phyloP scores from a whole-genome alignment of 2,113 vertebrate genomes.

The Ginglymostoma cirratum region DNA sequence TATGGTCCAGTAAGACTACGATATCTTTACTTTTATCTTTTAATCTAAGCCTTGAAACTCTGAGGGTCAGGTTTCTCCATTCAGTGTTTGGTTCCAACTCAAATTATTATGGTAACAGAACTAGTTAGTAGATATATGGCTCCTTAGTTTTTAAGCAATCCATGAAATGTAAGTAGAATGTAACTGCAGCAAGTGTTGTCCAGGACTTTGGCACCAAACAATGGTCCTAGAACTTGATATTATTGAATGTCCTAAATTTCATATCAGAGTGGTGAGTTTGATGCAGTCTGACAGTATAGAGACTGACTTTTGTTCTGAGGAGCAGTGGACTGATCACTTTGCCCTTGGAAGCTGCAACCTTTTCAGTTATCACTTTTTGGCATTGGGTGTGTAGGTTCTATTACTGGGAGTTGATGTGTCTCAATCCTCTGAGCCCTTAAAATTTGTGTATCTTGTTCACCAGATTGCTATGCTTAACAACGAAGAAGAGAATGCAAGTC shows the following conservation, averaged over 20 bases:
- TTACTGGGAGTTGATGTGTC: conserved; percentile 41
- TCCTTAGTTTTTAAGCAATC: background rate
- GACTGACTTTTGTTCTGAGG: background rate
- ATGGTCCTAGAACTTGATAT: background rate
- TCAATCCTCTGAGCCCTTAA: conserved; percentile 38
- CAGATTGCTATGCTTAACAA: background rate
- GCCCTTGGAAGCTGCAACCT: background rate
- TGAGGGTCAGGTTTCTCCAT: background rate
- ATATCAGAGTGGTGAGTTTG: background rate
- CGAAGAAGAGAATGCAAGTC: background rate
- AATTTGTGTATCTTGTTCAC: background rate
- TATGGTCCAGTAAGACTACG: no score
- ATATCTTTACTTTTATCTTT: no score
- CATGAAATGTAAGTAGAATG: background rate
- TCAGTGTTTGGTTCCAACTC: background rate
- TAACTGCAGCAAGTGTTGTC: background rate
- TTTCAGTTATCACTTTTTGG: background rate
- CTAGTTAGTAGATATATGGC: background rate
- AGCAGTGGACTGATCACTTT: background rate
- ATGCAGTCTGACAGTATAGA: background rate
- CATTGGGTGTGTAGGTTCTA: background rate
- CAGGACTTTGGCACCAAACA: background rate
- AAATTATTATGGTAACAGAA: background rate
- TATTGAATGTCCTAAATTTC: background rate
- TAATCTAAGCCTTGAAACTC: background rate